Conservation (phyloP, 2,888 invertebrate species). For the Drosophila imparisetae region DNA sequence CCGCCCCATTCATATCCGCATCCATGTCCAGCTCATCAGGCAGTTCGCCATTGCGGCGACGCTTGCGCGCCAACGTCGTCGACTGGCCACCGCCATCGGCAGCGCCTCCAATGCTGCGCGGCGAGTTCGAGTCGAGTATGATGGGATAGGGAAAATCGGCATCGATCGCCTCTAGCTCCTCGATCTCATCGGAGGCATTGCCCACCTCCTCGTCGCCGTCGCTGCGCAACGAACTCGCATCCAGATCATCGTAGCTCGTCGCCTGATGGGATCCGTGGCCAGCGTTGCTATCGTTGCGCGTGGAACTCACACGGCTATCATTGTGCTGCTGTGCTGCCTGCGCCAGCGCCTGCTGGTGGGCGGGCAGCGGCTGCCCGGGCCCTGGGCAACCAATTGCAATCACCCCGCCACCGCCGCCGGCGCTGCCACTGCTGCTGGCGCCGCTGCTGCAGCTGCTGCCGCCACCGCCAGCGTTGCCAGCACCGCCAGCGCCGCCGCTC, state of each 20-base stretch:
- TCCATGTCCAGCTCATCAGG: slow-evolving; percentile 51
- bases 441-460: slow-evolving; percentile 7
- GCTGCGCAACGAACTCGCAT: slow-evolving; percentile 77
- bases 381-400: neutral
- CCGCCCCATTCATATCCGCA: slow-evolving; percentile 61
- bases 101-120: slow-evolving; percentile 49
- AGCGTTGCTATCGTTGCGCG: slow-evolving; percentile 74
- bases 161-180: slow-evolving; percentile 83
- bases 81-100: slow-evolving; percentile 37
- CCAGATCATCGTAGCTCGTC: slow-evolving; percentile 78
- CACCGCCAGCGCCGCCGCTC: slow-evolving; percentile 27
- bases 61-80: slow-evolving; percentile 50
- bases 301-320: slow-evolving; percentile 83
- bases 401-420: slow-evolving; percentile 19
- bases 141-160: slow-evolving; percentile 83
- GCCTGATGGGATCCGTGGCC: slow-evolving; percentile 45
- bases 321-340: slow-evolving; percentile 53
- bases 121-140: slow-evolving; percentile 81
- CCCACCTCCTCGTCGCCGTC: slow-evolving; percentile 64
- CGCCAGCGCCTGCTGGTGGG: slow-evolving; percentile 65
- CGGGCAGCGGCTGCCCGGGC: slow-evolving; percentile 64
- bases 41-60: slow-evolving; percentile 63
- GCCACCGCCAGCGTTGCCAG: slow-evolving; percentile 16
- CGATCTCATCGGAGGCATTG: slow-evolving; percentile 81
- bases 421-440: slow-evolving; percentile 23